A percentile compares a stretch with the other conserved stretches of the same genome.
These are phyloP conservation scores for Steinernema feltiae DNA, from an alignment of 1,140 invertebrate species.

Conservation along the genomic window DNA sequence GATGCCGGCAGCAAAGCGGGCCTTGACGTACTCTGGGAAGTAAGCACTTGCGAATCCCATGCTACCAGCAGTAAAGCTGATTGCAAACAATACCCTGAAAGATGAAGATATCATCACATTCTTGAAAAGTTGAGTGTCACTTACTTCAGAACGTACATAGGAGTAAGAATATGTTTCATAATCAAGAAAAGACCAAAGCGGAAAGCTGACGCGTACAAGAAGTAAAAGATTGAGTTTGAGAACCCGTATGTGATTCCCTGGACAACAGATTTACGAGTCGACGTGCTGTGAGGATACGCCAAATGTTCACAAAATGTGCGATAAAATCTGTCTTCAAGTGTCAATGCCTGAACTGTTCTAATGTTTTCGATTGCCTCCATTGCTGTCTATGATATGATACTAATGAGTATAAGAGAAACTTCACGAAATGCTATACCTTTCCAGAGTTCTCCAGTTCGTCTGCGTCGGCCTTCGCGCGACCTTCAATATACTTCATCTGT, in stretches of 20 bases:
- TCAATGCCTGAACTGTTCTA: slow-evolving; percentile 38
- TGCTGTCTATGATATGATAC: slow-evolving; percentile 43
- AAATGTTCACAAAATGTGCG: slow-evolving; percentile 28
- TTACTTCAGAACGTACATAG: slow-evolving; percentile 54
- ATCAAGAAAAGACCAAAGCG: slow-evolving; percentile 60
- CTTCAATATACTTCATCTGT: slow-evolving; percentile 46
- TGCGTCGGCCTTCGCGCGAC: slow-evolving; percentile 45
- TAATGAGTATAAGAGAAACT: slow-evolving; percentile 59
- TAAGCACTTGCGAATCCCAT: slow-evolving; percentile 59
- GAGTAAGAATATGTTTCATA: slow-evolving; percentile 39
- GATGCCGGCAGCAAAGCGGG: slow-evolving; percentile 57
- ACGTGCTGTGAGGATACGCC: slow-evolving; percentile 30
- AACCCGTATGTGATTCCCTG: slow-evolving; percentile 20
- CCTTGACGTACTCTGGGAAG: slow-evolving; percentile 60
- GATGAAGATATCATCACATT: not conserved
- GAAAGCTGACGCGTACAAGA: slow-evolving; percentile 63
- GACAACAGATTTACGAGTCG: slow-evolving; percentile 27
- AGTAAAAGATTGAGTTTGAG: slow-evolving; percentile 58
- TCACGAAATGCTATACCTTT: slow-evolving; percentile 51
- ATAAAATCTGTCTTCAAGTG: slow-evolving; percentile 30
- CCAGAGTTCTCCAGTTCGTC: slow-evolving; percentile 39
- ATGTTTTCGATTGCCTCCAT: slow-evolving; percentile 43
- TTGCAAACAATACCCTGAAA: slow-evolving; percentile 49
- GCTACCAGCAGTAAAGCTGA: slow-evolving; percentile 45
- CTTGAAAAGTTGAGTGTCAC: no score